phyloP scores from a whole-genome alignment of 2,797 vertebrate species.

The Bradypodion pumilum region DNA sequence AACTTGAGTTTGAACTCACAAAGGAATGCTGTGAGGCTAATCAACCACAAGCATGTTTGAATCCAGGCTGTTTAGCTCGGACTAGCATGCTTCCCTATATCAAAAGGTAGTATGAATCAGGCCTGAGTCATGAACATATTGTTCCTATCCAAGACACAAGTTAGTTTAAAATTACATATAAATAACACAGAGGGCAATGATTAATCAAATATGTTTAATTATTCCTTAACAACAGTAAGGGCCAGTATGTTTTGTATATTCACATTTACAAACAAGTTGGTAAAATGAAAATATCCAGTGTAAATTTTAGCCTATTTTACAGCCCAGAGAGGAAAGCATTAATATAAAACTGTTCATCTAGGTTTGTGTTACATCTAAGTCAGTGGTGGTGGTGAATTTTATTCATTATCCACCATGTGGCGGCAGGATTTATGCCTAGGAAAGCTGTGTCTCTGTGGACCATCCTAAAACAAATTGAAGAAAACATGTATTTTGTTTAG shows the following conservation, averaged over 20 bases:
- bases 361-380: constrained; percentile 36
- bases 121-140: not conserved
- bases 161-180: not conserved
- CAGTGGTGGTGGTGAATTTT: not conserved
- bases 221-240: constrained; percentile 49
- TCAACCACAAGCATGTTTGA: not conserved
- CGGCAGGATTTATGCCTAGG: not conserved
- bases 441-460: fast-evolving
- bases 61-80: not conserved
- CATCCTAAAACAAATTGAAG: not conserved
- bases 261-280: constrained; percentile 63
- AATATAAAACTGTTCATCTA: constrained; percentile 32
- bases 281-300: constrained; percentile 68
- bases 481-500: not conserved
- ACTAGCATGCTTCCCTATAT: not conserved
- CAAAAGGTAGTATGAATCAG: not conserved
- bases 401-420: fast-evolving
- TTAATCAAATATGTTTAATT: constrained; percentile 48
- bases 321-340: constrained; percentile 54
- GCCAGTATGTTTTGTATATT: constrained; percentile 50
- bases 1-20: not conserved
- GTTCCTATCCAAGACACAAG: not conserved
- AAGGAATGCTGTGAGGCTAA: not conserved
- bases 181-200: not conserved
- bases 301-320: constrained; percentile 55